phyloP scores from a whole-genome alignment of 2,797 vertebrate genomes.

The Bovichtus diacanthus region DNA sequence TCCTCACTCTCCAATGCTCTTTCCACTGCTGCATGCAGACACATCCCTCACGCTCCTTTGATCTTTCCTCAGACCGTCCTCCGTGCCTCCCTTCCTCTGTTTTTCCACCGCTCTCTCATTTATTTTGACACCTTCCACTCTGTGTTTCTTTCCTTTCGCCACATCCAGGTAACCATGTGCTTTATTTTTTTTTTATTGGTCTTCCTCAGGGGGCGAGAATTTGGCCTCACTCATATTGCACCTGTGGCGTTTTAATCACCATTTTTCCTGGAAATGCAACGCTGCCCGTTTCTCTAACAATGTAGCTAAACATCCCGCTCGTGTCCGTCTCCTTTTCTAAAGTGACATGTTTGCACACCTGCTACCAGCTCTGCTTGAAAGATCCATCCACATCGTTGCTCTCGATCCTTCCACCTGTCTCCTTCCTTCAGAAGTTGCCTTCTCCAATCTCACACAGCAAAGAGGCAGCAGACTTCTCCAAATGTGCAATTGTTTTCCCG shows the following conservation, averaged over 20 bases:
- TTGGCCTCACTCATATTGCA: neutral
- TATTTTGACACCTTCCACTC: slow-evolving; percentile 55
- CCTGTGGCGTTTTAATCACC: neutral
- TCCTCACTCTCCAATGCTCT: slow-evolving; percentile 60
- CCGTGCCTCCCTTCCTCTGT: slow-evolving; percentile 21
- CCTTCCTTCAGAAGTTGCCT: slow-evolving; percentile 47
- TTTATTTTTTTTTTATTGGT: neutral
- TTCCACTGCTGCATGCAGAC: slow-evolving; percentile 53
- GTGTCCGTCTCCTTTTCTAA: neutral
- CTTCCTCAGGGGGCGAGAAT: neutral
- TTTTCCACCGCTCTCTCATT: slow-evolving; percentile 57
- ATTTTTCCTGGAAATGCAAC: slow-evolving; percentile 6
- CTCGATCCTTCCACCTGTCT: slow-evolving; percentile 64
- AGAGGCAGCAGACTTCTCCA: slow-evolving; percentile 47
- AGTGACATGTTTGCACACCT: slow-evolving; percentile 64
- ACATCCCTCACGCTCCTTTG: slow-evolving; percentile 64
- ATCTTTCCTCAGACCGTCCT: slow-evolving; percentile 61
- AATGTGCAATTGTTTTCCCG: slow-evolving; percentile 65
- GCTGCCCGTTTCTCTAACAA: slow-evolving; percentile 8
- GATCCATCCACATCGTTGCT: slow-evolving; percentile 35
- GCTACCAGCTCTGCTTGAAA: slow-evolving; percentile 61
- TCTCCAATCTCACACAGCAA: slow-evolving; percentile 32
- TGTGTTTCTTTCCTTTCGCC: slow-evolving; percentile 6
- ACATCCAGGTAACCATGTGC: slow-evolving; percentile 48
- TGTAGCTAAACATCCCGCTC: slow-evolving; percentile 1